A percentile compares a stretch with the other conserved stretches of the same genome.
These are phyloP conservation scores for Holotrichia oblita DNA, from an alignment of 1,140 invertebrate genomes.

Conservation along the genomic window DNA sequence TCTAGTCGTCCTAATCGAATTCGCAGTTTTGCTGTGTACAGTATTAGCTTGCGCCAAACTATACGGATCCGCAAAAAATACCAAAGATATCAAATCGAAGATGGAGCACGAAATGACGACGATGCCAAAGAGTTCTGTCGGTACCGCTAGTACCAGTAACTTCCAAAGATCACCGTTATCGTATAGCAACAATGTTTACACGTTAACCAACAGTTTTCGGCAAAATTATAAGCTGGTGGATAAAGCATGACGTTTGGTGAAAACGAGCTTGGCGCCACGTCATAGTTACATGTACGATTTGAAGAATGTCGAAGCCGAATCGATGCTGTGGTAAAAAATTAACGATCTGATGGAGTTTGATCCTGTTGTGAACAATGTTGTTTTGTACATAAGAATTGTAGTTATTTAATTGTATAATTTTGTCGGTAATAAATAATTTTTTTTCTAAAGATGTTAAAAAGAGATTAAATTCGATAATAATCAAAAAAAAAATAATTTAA, in stretches of 20 bases:
- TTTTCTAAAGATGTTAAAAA: no score
- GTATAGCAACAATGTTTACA: constrained; percentile 58
- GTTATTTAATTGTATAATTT: no score
- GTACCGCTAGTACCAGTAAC: constrained; percentile 35
- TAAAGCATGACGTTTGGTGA: constrained; percentile 55
- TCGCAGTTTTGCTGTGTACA: constrained; percentile 73
- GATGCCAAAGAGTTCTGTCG: constrained; percentile 33
- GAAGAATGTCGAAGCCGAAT: constrained; percentile 52
- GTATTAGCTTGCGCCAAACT: constrained; percentile 73
- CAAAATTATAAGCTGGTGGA: constrained; percentile 58
- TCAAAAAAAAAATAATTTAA: no score
- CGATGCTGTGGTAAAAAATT: constrained; percentile 59
- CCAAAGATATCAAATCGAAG: constrained; percentile 48
- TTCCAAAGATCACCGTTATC: constrained; percentile 48
- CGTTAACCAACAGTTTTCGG: constrained; percentile 56
- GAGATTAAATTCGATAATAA: no score
- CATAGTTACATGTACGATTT: constrained; percentile 48
- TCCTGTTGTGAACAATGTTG: no score
- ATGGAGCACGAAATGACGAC: constrained; percentile 2
- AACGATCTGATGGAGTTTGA: no score
- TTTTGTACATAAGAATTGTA: no score
- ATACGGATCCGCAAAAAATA: constrained; percentile 54
- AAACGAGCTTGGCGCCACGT: constrained; percentile 44
- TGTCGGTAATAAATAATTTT: no score
- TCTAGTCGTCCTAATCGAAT: constrained; percentile 73